Base-by-base conservation (phyloP, 2,113 vertebrate genomes). In the Triplophysa dalaica region DNA sequence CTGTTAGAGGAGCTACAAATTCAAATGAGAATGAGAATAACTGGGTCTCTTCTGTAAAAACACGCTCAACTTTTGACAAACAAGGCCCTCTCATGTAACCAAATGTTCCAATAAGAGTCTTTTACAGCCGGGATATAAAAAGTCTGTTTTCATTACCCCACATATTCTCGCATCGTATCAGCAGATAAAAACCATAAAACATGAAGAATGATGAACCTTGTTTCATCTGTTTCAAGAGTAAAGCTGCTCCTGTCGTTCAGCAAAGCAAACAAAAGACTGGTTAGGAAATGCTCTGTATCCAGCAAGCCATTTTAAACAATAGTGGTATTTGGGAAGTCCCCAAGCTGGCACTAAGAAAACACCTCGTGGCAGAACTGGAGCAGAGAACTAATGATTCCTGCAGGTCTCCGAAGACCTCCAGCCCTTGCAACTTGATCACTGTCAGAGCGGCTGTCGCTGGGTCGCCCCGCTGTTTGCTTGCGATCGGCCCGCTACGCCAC, bases 331-430 rank as follows among this genome's bases (percentile, higher is more conserved):
- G 75, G 75, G 64, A 78, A 75, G 77, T 83, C 81, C 81, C 78
- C 62, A 54, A 86, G 79, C 81, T 70, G 82, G 75, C 50, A 70
- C 75, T 70, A 79, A 83, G 85, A 85, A 83, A 83, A 86, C 81
- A 86, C 70, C 81, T 83, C 67, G 60, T 84, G 86, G 80, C 86
- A 85, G 79, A 87, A 87, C 77, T 87, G 67, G 84, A 80, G 82
- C 86, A 81, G 69, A 82, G 81, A 78, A 86, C 83, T 87, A 86
- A 87, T 85, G 79, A 83, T 77, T 85, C 79, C 82, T 61, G 75
- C 75, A 72, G 70, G 81, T 80, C 86, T 85, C 84, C 50, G 68
- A 67, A 75, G 80, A 70, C 65, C 70, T 68, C 58, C 72, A 77
- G 54, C 75, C 38, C 74, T 74, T 33, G 75, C 78, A 80, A 77